These are phyloP conservation scores for Eucidaris tribuloides DNA, from an alignment of 35 echinoderm and acorn worm species.

Conservation along the genomic window DNA sequence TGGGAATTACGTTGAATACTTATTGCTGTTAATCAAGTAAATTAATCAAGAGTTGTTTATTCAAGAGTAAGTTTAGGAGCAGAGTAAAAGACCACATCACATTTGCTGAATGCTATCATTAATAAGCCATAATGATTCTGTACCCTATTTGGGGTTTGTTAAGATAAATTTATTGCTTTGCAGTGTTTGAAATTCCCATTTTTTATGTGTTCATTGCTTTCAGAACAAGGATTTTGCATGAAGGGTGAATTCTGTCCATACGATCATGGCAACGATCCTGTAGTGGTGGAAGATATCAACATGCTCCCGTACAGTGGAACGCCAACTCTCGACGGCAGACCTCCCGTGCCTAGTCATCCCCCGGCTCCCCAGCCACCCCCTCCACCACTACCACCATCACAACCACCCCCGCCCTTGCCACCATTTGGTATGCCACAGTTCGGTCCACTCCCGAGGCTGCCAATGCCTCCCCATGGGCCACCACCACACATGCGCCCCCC, in stretches of 20 bases:
- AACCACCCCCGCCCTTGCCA: conserved; percentile 13
- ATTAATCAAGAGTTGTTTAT: no score
- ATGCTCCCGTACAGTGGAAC: not conserved
- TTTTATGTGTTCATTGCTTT: not conserved
- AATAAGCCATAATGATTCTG: no score
- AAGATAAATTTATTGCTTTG: no score
- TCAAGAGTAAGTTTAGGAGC: no score
- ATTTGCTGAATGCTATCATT: no score
- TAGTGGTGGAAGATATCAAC: conserved; percentile 88
- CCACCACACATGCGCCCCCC: conserved; percentile 20
- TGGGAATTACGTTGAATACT: no score
- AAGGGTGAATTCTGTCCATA: conserved; percentile 88
- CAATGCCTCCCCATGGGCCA: conserved; percentile 27
- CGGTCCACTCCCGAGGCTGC: not conserved
- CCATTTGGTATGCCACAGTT: conserved; percentile 22
- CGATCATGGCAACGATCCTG: conserved; percentile 91
- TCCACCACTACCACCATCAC: conserved; percentile 18
- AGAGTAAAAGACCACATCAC: no score
- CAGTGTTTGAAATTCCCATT: not conserved
- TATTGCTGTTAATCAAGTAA: no score
- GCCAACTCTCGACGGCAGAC: not conserved
- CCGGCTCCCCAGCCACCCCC: conserved; percentile 40
- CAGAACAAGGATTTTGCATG: conserved; percentile 99
- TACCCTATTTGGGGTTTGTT: no score
- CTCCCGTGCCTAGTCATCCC: conserved; percentile 23